phyloP scores from a whole-genome alignment of 2,113 vertebrate genomes.

The Oryzias celebensis region DNA sequence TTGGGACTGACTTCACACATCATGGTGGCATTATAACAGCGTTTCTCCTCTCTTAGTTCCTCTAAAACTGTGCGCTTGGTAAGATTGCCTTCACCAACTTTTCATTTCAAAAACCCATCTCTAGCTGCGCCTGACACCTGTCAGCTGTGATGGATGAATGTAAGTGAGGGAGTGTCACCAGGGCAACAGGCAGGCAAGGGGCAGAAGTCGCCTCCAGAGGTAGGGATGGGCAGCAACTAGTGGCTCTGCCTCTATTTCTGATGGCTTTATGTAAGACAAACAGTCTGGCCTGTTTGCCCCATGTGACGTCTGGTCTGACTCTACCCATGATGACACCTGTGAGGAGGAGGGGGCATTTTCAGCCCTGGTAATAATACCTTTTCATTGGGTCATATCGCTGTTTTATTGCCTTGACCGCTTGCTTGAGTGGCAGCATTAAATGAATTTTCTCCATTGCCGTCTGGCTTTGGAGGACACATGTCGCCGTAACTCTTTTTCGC shows the following conservation, averaged over 20 bases:
- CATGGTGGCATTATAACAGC: constrained; percentile 78
- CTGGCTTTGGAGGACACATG: constrained; percentile 67
- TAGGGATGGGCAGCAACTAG: constrained; percentile 48
- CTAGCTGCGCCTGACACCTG: constrained; percentile 61
- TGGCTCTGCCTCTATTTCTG: constrained; percentile 45
- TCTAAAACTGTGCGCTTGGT: constrained; percentile 21
- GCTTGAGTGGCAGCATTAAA: constrained; percentile 68
- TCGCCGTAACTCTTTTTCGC: constrained; percentile 51
- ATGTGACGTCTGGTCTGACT: constrained; percentile 41
- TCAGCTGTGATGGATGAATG: constrained; percentile 75
- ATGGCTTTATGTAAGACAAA: constrained; percentile 62
- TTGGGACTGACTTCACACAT: constrained; percentile 77
- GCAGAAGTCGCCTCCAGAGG: constrained; percentile 49
- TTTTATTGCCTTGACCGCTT: constrained; percentile 53
- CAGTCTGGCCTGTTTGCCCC: constrained; percentile 49
- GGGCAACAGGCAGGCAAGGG: constrained; percentile 58
- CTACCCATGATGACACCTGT: constrained; percentile 37
- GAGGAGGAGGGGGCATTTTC: constrained; percentile 13
- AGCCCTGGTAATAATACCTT: constrained; percentile 46
- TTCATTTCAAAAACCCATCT: constrained; percentile 53
- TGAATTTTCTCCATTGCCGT: constrained; percentile 69
- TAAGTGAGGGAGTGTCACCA: constrained; percentile 49
- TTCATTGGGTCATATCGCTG: constrained; percentile 39
- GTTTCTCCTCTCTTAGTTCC: constrained; percentile 50
- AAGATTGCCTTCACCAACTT: constrained; percentile 37